Conservation (phyloP, 2,797 vertebrate genomes). For the Galagoides demidoff region DNA sequence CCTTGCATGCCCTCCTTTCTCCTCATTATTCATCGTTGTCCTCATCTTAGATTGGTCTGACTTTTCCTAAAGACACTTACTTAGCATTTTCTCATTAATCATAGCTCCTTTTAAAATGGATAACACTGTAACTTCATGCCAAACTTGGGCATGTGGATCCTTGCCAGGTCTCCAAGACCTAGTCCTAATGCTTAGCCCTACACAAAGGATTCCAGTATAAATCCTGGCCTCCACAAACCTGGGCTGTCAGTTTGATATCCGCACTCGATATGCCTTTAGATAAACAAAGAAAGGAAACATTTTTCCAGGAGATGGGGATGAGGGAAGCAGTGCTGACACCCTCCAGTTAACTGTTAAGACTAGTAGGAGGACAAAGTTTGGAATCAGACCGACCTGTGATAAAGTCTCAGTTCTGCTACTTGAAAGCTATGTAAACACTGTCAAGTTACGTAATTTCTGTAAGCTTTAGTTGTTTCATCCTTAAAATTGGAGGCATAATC, state of each 20-base stretch:
- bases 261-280: not conserved
- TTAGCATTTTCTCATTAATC: not conserved
- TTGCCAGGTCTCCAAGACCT: not conserved
- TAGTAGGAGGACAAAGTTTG: not conserved
- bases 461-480: not conserved
- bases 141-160: not conserved
- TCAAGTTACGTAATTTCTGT: not conserved
- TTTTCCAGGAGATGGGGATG: not conserved
- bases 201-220: not conserved
- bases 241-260: not conserved
- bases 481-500: not conserved
- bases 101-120: not conserved
- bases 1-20: not conserved
- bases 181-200: not conserved
- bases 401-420: not conserved
- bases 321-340: not conserved
- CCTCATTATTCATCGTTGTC: not conserved
- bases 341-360: not conserved
- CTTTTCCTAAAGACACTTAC: not conserved
- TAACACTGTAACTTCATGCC: not conserved
- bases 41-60: not conserved
- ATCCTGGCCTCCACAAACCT: not conserved
- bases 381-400: not conserved
- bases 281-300: not conserved
- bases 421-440: not conserved